These are phyloP conservation scores for Cantharis nigra DNA, from an alignment of 2,888 invertebrate genomes.

Conservation along the genomic window DNA sequence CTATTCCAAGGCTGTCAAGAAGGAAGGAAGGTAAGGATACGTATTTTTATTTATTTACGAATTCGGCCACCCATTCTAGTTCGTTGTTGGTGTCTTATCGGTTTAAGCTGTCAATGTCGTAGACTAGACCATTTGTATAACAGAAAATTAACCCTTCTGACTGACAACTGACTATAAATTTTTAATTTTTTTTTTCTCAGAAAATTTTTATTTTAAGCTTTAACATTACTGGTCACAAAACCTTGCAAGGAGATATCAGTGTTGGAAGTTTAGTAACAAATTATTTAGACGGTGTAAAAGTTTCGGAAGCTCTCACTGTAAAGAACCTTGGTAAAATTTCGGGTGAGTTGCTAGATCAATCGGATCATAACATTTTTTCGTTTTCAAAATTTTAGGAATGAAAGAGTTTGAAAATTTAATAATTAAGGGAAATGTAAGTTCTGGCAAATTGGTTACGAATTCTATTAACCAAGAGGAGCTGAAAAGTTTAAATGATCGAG, in stretches of 20 bases:
- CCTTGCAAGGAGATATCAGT: slow-evolving; percentile 37
- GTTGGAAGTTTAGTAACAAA: slow-evolving; percentile 32
- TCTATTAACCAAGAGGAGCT: slow-evolving; percentile 11
- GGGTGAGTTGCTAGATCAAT: neutral
- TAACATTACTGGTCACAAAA: slow-evolving; percentile 42
- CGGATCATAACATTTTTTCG: neutral
- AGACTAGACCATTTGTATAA: too few species aligned
- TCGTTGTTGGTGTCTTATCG: too few species aligned
- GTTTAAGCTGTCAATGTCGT: too few species aligned
- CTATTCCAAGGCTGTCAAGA: slow-evolving; percentile 42
- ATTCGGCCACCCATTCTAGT: too few species aligned
- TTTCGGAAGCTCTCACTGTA: slow-evolving; percentile 11
- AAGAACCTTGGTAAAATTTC: slow-evolving; percentile 3
- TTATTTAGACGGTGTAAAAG: slow-evolving; percentile 22
- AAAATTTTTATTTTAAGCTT: slow-evolving; percentile 33
- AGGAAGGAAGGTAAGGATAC: slow-evolving; percentile 39
- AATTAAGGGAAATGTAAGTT: slow-evolving; percentile 14
- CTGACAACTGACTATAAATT: too few species aligned
- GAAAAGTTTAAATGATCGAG: neutral
- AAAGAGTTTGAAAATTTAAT: slow-evolving; percentile 15
- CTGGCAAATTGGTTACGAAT: neutral
- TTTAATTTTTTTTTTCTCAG: too few species aligned
- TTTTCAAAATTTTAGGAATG: neutral
- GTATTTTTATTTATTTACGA: neutral
- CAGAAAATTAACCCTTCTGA: too few species aligned